Percentiles rank a stretch among this genome's conserved stretches.
phyloP scores from a whole-genome alignment of 2,797 vertebrate genomes.

The Phoebastria nigripes region DNA sequence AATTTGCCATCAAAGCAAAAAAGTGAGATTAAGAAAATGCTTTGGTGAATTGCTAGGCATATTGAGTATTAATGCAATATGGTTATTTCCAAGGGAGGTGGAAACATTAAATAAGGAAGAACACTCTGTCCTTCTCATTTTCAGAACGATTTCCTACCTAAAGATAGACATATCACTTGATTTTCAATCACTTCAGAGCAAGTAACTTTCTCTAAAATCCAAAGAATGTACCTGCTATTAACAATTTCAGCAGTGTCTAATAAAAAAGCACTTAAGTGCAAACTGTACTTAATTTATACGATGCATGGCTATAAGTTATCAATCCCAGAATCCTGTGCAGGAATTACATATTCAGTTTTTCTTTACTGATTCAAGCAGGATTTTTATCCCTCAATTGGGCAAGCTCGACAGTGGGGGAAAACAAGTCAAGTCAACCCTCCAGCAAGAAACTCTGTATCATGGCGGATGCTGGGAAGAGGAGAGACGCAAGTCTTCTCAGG shows the following conservation, averaged over 20 bases:
- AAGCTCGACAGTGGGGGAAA: background rate
- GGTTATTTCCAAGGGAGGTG: background rate
- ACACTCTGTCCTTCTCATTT: background rate
- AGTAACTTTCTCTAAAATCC: constrained; percentile 54
- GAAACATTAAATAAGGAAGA: background rate
- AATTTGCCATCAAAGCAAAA: background rate
- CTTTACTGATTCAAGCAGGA: constrained; percentile 9
- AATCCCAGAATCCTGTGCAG: constrained; percentile 40
- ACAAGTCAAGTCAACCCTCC: background rate
- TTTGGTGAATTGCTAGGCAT: background rate
- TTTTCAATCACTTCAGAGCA: constrained; percentile 61
- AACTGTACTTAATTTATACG: constrained; percentile 54
- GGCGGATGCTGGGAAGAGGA: background rate
- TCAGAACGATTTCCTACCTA: constrained; percentile 21
- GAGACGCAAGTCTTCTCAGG: background rate
- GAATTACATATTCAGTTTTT: constrained; percentile 43
- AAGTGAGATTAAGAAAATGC: background rate
- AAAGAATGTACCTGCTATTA: constrained; percentile 62
- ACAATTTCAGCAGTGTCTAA: constrained; percentile 62
- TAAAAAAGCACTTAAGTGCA: constrained; percentile 70
- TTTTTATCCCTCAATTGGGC: constrained; percentile 5
- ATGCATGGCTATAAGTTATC: constrained; percentile 55
- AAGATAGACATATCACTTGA: background rate
- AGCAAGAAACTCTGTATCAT: background rate
- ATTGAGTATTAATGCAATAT: background rate